Conservation (phyloP, 2,113 vertebrate species). For the Hyla sarda region DNA sequence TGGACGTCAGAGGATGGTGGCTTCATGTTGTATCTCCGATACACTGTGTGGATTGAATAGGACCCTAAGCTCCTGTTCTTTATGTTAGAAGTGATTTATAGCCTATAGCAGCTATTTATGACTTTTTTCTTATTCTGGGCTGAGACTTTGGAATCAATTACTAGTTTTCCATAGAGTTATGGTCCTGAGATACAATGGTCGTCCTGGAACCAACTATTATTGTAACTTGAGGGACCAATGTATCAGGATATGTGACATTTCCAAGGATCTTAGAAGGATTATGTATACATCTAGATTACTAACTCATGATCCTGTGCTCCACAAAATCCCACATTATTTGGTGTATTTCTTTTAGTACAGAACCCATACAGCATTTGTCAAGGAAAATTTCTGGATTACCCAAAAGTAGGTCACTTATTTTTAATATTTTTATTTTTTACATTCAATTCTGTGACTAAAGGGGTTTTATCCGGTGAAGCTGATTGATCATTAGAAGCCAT, state of each 20-base stretch:
- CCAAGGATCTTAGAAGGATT: not conserved
- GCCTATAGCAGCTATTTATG: no score
- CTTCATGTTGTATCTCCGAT: no score
- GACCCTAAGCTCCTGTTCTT: no score
- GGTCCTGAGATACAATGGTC: no score
- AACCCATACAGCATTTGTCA: not conserved
- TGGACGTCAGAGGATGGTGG: no score
- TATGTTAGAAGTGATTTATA: no score
- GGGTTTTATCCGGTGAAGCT: constrained; percentile 15
- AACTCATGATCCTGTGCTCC: not conserved
- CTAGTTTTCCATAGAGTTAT: no score
- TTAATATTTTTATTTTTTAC: not conserved
- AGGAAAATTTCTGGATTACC: not conserved
- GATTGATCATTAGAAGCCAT: constrained; percentile 52
- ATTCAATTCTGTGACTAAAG: constrained; percentile 13
- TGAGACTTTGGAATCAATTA: no score
- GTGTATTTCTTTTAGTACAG: not conserved
- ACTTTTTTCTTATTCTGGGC: no score
- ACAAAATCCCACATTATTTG: not conserved
- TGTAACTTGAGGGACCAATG: no score
- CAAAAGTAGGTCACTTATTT: not conserved
- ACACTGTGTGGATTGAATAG: no score
- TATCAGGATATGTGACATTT: not conserved
- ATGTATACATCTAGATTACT: not conserved
- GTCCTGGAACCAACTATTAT: no score